These are phyloP conservation scores for Stenolophus ochropezus DNA, from an alignment of 2,888 invertebrate species.

Conservation along the genomic window DNA sequence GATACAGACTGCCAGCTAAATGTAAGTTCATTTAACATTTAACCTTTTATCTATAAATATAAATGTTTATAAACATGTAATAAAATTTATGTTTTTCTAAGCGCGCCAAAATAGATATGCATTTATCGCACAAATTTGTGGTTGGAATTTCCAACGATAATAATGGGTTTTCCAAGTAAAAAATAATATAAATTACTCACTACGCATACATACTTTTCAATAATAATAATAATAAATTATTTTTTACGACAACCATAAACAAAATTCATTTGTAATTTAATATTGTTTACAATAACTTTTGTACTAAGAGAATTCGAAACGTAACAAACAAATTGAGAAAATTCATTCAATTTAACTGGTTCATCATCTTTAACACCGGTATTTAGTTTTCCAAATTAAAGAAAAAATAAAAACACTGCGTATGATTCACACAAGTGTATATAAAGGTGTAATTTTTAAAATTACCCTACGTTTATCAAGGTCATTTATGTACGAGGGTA, in stretches of 20 bases:
- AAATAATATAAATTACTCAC: background rate
- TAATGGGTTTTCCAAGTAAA: background rate
- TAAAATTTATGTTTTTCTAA: background rate
- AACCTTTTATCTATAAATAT: background rate
- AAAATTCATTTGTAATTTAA: too few species aligned
- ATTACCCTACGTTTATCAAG: too few species aligned
- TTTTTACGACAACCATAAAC: background rate
- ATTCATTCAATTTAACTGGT: too few species aligned
- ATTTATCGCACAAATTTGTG: background rate
- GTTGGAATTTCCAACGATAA: background rate
- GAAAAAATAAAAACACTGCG: too few species aligned
- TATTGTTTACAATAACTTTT: too few species aligned
- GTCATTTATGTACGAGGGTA: too few species aligned
- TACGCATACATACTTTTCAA: background rate
- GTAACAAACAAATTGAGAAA: too few species aligned
- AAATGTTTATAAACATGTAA: background rate
- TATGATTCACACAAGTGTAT: too few species aligned
- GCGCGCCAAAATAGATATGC: background rate
- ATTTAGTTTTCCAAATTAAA: too few species aligned
- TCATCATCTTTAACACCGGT: too few species aligned
- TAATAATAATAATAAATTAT: background rate
- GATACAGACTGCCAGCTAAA: constrained; percentile 88
- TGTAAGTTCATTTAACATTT: constrained; percentile 76
- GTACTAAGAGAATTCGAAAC: too few species aligned
- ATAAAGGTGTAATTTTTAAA: too few species aligned